phyloP scores from a whole-genome alignment of 2,113 vertebrate genomes.

The Pangasianodon gigas region DNA sequence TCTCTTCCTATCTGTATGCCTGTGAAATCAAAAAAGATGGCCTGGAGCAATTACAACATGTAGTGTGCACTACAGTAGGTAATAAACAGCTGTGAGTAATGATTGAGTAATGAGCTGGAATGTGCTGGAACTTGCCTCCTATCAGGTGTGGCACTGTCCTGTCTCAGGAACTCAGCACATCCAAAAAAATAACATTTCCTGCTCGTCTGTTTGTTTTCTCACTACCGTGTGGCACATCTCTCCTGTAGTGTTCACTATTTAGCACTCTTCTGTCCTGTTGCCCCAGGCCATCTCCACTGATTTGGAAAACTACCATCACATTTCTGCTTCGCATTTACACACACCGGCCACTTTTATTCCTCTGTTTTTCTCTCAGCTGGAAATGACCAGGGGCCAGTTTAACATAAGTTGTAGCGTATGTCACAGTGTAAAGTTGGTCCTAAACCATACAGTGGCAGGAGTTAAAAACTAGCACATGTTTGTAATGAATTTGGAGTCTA shows the following conservation, averaged over 20 bases:
- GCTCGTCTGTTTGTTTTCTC: background rate
- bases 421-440: background rate
- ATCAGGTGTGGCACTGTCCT: constrained; percentile 14
- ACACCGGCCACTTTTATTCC: background rate
- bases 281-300: background rate
- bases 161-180: background rate
- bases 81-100: background rate
- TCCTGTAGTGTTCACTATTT: background rate
- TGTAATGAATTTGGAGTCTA: background rate
- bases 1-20: background rate
- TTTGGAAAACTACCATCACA: background rate
- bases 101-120: constrained; percentile 8
- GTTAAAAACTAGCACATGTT: background rate
- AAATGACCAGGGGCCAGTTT: background rate
- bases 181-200: background rate
- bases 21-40: background rate
- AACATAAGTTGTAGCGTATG: background rate
- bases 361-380: background rate
- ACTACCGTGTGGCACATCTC: background rate
- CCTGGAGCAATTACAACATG: background rate
- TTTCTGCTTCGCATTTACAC: background rate
- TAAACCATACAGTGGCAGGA: background rate
- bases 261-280: background rate
- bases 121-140: constrained; percentile 20
- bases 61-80: background rate